These are phyloP conservation scores for Telenomus remus DNA, from an alignment of 1,140 invertebrate species.

Conservation along the genomic window DNA sequence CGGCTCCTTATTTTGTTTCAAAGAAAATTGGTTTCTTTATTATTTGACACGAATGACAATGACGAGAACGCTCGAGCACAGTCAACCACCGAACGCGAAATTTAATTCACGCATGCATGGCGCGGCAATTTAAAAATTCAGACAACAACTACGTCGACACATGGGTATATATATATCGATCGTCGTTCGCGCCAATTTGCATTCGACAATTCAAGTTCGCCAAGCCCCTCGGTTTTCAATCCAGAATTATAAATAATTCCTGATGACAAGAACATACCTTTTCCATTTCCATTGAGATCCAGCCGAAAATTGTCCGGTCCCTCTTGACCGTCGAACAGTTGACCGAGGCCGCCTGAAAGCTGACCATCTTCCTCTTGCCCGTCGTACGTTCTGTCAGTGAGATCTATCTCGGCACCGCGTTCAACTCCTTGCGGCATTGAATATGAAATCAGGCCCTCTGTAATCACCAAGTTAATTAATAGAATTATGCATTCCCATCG, in stretches of 20 bases:
- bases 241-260: conserved; percentile 37
- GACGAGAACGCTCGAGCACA: conserved; percentile 23
- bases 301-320: conserved; percentile 88
- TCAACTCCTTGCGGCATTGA: conserved; percentile 86
- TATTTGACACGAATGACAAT: conserved; percentile 28
- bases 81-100: background rate
- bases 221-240: conserved; percentile 5
- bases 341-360: conserved; percentile 89
- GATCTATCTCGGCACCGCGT: conserved; percentile 81
- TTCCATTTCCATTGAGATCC: conserved; percentile 81
- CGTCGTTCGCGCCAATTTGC: conserved; percentile 17
- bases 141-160: background rate
- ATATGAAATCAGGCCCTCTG: conserved; percentile 87
- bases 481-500: conserved; percentile 16
- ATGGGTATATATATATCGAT: too few species aligned
- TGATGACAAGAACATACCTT: conserved; percentile 75
- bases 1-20: conserved; percentile 8
- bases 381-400: conserved; percentile 89
- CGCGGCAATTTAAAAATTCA: conserved; percentile 10
- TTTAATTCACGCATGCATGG: conserved; percentile 37
- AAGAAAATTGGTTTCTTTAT: conserved; percentile 53
- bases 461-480: conserved; percentile 60
- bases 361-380: conserved; percentile 80
- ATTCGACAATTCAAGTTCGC: conserved; percentile 20
- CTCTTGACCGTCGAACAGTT: conserved; percentile 90